Percentiles rank a stretch among this genome's conserved stretches.
These are phyloP conservation scores for Neomonachus schauinslandi DNA, from an alignment of 2,113 vertebrate species.

Conservation along the genomic window DNA sequence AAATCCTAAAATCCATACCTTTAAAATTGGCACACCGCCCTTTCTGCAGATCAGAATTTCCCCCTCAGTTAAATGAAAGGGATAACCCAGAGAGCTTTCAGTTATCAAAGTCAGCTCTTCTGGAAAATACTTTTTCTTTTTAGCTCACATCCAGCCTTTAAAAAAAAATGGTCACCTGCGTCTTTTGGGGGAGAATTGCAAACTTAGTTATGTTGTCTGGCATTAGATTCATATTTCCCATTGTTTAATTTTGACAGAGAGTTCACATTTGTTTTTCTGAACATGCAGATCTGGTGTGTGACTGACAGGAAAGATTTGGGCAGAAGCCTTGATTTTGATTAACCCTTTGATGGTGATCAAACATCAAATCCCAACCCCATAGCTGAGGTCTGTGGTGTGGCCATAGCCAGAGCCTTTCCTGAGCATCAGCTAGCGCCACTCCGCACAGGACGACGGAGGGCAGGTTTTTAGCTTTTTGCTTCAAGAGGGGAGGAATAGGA, in stretches of 20 bases:
- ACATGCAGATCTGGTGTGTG: background rate
- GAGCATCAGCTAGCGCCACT: fast-evolving
- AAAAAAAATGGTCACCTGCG: background rate
- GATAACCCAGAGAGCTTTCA: background rate
- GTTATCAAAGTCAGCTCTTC: background rate
- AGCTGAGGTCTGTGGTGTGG: background rate
- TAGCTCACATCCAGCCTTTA: background rate
- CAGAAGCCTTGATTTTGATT: background rate
- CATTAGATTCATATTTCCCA: fast-evolving
- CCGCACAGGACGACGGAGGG: fast-evolving
- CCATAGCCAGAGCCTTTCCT: background rate
- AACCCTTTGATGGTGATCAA: background rate
- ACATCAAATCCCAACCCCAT: fast-evolving
- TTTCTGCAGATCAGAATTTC: background rate
- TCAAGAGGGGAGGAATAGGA: fast-evolving
- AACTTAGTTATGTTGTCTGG: fast-evolving
- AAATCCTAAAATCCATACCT: background rate
- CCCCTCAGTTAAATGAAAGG: background rate
- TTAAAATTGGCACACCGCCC: background rate
- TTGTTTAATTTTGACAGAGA: fast-evolving
- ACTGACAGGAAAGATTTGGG: background rate
- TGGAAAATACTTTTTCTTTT: background rate
- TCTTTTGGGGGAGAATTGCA: background rate
- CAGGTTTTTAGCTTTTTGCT: background rate
- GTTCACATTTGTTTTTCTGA: background rate